Evolutionary conservation across 2,113 vertebrate genomes (phyloP), one percentile per base, ranked within the genome.

Genomic region (Ceyx cyanopectus): DNA sequence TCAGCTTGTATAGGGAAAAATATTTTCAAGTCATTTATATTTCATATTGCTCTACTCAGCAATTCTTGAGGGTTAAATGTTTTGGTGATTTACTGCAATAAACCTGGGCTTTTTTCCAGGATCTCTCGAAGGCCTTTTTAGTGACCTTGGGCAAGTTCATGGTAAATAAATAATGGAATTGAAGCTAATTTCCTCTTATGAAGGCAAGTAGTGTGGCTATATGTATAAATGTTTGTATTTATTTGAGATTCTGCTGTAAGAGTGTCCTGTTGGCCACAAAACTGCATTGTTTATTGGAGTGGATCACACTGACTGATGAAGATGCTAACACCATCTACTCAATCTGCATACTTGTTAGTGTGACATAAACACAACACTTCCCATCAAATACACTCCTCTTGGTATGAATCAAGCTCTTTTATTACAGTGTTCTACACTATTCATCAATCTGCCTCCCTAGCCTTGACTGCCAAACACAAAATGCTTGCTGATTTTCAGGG

Each of bases 271-370:
- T 1, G 1, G 34, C 46, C 65, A 66, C 88, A 68, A 88, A 81
- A 9, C 6, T 5, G 16, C 57, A 29, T 90, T 91, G 65, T 94
- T 96, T 96, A 92, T 80, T 89, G 65, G 26, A 43, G 56, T 48
- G 50, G 56, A 34, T 81, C 67, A 58, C 56, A 66, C 0, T 83
- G 68, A 81, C 54, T 89, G 76, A 96, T 94, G 75, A 94, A 94
- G 91, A 91, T 80, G 83, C 41, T 87, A 89, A 87, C 10, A 1
- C 74, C 80, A 18, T 93, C 94, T 86, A 87, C 75, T 94, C 88
- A 65, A 94, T 96, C 94, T 95, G 76, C 93, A 92, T 94, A 72
- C 73, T 96, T 92, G 88, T 94, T 96, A 93, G 78, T 74, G 70
- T 93, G 91, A 92, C 91, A 92, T 83, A 92, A 89, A 94, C 81